A percentile compares a stretch with the other conserved stretches of the same genome.
phyloP scores from a whole-genome alignment of 2,888 invertebrate species.

The Sepioteuthis lessoniana region DNA sequence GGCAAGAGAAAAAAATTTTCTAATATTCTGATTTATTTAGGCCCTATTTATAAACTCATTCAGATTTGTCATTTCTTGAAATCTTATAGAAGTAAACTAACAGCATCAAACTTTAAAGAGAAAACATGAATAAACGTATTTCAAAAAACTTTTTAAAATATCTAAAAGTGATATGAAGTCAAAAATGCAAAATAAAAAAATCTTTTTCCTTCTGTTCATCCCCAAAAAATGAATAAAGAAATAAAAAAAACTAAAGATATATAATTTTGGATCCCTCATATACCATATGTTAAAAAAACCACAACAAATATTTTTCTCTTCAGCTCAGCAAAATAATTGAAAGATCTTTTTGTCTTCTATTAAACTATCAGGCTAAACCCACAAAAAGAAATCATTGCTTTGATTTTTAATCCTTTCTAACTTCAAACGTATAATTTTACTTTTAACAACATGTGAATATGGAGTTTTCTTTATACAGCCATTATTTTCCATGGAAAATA shows the following conservation, averaged over 20 bases:
- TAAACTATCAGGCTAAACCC: background rate
- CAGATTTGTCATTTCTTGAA: background rate
- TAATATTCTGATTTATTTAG: background rate
- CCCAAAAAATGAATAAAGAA: no score
- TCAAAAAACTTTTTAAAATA: no score
- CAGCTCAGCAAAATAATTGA: background rate
- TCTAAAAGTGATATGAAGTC: no score
- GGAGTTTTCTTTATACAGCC: background rate
- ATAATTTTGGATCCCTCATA: background rate
- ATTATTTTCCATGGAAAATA: background rate
- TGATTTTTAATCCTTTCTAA: background rate
- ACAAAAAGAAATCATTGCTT: background rate
- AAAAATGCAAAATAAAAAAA: no score
- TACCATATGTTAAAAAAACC: background rate
- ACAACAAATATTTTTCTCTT: background rate
- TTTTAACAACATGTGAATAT: no score
- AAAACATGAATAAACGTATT: no score
- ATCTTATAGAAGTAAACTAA: no score
- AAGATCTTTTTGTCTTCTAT: background rate
- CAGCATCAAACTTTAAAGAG: background rate
- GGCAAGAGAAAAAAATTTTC: background rate
- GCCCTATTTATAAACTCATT: background rate
- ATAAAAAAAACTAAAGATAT: no score
- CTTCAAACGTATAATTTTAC: background rate
- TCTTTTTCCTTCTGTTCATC: no score